Conservation (phyloP, 2,113 vertebrate genomes). For the Mormoops blainvillei region DNA sequence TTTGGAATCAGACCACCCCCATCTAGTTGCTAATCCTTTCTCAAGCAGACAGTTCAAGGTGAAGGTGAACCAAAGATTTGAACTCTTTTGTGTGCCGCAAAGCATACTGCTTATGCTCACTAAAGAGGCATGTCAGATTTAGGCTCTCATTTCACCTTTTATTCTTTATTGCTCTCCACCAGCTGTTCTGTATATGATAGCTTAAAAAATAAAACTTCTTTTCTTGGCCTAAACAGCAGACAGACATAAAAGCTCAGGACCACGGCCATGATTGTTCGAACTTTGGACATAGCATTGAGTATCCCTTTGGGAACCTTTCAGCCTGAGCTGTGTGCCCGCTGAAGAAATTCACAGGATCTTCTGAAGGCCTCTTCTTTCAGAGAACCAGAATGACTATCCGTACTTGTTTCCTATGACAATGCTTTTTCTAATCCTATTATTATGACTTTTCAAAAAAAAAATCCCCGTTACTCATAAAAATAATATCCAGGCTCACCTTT, state of each 20-base stretch:
- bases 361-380: not conserved
- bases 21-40: not conserved
- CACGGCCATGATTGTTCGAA: not conserved
- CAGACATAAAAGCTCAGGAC: not conserved
- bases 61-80: not conserved
- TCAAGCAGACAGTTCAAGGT: not conserved
- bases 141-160: not conserved
- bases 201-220: not conserved
- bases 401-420: not conserved
- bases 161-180: not conserved
- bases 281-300: not conserved
- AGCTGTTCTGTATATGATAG: not conserved
- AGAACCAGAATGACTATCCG: not conserved
- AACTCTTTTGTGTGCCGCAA: not conserved
- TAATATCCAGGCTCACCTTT: conserved; percentile 67
- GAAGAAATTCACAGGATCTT: not conserved
- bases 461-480: conserved; percentile 61
- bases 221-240: not conserved
- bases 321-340: not conserved
- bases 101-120: not conserved
- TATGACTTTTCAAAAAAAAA: conserved; percentile 45
- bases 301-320: not conserved
- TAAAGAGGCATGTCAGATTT: not conserved
- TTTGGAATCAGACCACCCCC: not conserved
- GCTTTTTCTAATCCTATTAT: conserved; percentile 58